phyloP scores from a whole-genome alignment of 2,888 invertebrate species.

The Yponomeuta sedellus region DNA sequence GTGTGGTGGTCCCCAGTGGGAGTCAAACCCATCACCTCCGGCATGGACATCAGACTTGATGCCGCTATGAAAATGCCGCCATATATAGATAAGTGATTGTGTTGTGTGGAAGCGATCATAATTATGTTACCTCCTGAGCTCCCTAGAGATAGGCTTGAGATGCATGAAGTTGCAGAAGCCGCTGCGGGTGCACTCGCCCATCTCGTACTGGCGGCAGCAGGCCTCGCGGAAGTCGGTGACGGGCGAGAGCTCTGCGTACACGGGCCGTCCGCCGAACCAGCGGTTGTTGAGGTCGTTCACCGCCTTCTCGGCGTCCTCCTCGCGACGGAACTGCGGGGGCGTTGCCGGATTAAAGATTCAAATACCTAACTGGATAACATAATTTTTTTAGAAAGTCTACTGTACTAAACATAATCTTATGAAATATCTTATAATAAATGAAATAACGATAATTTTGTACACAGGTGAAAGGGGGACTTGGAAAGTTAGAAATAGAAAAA shows the following conservation, averaged over 20 bases:
- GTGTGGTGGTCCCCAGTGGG: too few species aligned
- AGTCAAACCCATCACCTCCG: too few species aligned
- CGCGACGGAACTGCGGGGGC: slow-evolving; percentile 86
- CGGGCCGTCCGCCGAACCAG: slow-evolving; percentile 99
- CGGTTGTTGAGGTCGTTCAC: slow-evolving; percentile 98
- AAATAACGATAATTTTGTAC: too few species aligned
- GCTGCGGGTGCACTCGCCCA: slow-evolving; percentile 98
- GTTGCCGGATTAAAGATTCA: slow-evolving; percentile 10
- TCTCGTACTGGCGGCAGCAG: slow-evolving; percentile 99
- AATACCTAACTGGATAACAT: background rate
- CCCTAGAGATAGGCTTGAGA: slow-evolving; percentile 97
- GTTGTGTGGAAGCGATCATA: too few species aligned
- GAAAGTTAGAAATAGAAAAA: too few species aligned
- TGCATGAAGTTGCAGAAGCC: slow-evolving; percentile 99
- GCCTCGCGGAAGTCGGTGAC: slow-evolving; percentile 99
- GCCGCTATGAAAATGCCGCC: too few species aligned
- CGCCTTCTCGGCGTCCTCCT: slow-evolving; percentile 98
- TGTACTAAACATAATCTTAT: too few species aligned
- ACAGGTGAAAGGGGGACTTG: too few species aligned
- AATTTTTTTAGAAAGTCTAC: too few species aligned
- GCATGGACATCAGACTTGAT: too few species aligned
- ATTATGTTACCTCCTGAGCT: slow-evolving; percentile 83
- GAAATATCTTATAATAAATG: too few species aligned
- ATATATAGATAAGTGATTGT: slow-evolving; percentile 5
- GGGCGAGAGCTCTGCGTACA: slow-evolving; percentile 98